A percentile compares a stretch with the other conserved stretches of the same genome.
These are phyloP conservation scores for Hydropotes inermis DNA, from an alignment of 2,113 vertebrate genomes.

Conservation along the genomic window DNA sequence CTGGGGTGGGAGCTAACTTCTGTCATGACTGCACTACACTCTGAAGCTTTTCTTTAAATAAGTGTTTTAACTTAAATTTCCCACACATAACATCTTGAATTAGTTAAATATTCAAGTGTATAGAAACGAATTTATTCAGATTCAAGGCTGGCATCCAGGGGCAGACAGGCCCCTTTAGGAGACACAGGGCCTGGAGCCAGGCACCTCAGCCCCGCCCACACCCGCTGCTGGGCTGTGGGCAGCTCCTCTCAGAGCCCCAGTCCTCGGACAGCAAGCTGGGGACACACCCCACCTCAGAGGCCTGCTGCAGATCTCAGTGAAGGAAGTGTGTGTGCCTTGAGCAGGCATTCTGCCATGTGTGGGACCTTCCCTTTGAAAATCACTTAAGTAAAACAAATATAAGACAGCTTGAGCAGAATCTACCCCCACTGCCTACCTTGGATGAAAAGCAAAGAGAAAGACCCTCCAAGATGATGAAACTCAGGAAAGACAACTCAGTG, in stretches of 20 bases:
- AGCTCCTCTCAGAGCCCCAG: neutral
- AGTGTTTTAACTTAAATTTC: neutral
- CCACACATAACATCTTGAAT: neutral
- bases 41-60: neutral
- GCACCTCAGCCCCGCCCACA: neutral
- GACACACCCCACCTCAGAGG: neutral
- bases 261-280: neutral
- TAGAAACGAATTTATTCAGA: neutral
- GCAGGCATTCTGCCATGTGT: neutral
- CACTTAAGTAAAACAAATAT: neutral
- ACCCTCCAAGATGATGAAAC: neutral
- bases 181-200: neutral
- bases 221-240: no score
- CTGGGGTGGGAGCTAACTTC: accelerated
- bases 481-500: neutral
- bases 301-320: neutral
- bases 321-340: neutral
- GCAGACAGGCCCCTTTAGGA: neutral
- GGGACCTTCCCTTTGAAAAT: neutral
- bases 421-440: neutral
- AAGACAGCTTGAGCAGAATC: neutral
- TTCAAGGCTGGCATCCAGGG: neutral
- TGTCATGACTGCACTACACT: neutral
- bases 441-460: neutral
- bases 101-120: neutral